phyloP scores from a whole-genome alignment of 2,888 invertebrate species.

The Autographa pulchrina region DNA sequence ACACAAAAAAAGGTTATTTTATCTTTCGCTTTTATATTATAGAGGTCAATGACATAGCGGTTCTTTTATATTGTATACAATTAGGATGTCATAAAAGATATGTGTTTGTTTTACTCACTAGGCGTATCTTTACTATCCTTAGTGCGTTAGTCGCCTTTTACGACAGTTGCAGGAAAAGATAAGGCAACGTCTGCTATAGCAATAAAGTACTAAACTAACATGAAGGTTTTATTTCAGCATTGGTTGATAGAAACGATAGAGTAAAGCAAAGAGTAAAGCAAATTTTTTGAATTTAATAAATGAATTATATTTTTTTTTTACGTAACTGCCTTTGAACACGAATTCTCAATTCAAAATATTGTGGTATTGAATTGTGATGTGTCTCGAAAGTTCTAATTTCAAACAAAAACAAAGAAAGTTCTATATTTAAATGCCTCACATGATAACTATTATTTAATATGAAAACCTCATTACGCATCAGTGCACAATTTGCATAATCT shows the following conservation, averaged over 20 bases:
- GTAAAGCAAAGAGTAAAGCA: too few species aligned
- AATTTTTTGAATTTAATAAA: too few species aligned
- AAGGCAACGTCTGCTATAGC: neutral
- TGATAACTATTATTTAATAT: neutral
- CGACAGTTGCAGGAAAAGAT: neutral
- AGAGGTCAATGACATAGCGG: neutral
- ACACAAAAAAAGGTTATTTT: neutral
- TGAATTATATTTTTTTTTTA: neutral
- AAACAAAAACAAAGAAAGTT: neutral
- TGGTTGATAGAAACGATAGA: neutral
- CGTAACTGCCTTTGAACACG: neutral
- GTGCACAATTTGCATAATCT: conserved; percentile 10
- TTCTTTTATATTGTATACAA: neutral
- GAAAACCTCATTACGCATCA: conserved; percentile 3
- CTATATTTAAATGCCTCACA: neutral
- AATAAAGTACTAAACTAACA: neutral
- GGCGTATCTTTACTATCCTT: neutral
- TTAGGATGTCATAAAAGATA: neutral
- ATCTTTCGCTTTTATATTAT: neutral
- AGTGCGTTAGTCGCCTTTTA: neutral
- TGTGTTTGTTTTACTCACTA: neutral
- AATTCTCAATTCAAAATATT: neutral
- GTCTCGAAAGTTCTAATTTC: too few species aligned
- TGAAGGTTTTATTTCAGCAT: neutral
- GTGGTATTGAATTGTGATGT: neutral